Percentiles rank a stretch among this genome's conserved stretches.
phyloP scores from a whole-genome alignment of 2,888 invertebrate genomes.

The Drosophila anomalata region DNA sequence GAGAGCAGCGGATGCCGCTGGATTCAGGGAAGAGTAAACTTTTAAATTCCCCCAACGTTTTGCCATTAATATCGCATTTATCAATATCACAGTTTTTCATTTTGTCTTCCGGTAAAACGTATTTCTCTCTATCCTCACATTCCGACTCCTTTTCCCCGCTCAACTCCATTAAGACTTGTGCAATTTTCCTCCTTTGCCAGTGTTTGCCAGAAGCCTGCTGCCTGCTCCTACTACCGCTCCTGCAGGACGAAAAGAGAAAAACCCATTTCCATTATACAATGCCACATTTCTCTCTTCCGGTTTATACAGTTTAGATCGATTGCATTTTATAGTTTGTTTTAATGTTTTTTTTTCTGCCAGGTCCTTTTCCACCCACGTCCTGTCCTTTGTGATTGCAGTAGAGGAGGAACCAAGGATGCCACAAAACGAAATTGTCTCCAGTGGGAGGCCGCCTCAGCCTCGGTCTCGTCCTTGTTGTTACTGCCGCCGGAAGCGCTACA shows the following conservation, averaged over 20 bases:
- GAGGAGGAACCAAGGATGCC: constrained; percentile 38
- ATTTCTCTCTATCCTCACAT: constrained; percentile 56
- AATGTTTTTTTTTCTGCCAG: constrained; percentile 53
- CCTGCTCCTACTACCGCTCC: neutral
- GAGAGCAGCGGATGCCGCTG: constrained; percentile 37
- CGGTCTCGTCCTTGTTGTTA: constrained; percentile 23
- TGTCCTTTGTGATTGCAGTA: constrained; percentile 36
- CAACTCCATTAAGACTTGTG: constrained; percentile 45
- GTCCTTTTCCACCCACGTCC: constrained; percentile 28
- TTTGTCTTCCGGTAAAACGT: constrained; percentile 60
- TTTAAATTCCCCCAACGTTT: constrained; percentile 71
- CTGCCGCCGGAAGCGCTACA: constrained; percentile 71
- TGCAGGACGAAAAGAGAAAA: constrained; percentile 43
- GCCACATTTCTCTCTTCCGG: constrained; percentile 78
- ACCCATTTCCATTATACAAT: constrained; percentile 77
- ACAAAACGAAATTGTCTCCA: constrained; percentile 57
- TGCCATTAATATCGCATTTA: constrained; percentile 78
- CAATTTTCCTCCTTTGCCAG: constrained; percentile 58
- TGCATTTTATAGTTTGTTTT: constrained; percentile 81
- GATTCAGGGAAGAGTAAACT: constrained; percentile 48
- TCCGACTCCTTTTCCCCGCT: constrained; percentile 19
- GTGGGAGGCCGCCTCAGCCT: constrained; percentile 44
- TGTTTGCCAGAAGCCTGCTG: constrained; percentile 42
- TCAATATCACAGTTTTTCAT: constrained; percentile 79
- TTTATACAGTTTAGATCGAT: constrained; percentile 78